phyloP scores from a whole-genome alignment of 2,888 invertebrate genomes.

The Adelognathus sp. region DNA sequence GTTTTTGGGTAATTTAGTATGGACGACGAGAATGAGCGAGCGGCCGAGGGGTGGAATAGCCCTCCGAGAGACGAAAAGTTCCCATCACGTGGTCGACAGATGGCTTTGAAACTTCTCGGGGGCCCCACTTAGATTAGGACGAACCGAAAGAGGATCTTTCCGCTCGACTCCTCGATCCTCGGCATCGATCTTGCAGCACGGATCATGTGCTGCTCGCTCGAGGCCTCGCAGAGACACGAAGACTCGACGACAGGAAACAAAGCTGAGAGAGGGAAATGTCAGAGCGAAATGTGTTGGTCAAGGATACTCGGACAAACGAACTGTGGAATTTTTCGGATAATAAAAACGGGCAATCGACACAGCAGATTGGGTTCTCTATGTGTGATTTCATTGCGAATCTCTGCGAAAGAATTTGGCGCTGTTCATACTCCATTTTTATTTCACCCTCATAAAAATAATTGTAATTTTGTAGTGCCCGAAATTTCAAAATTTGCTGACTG shows the following conservation, averaged over 20 bases:
- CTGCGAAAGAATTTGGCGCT: too few species aligned
- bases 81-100: constrained; percentile 74
- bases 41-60: constrained; percentile 35
- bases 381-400: too few species aligned
- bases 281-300: constrained; percentile 6
- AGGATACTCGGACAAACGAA: constrained; percentile 8
- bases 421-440: too few species aligned
- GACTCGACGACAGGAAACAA: constrained; percentile 43
- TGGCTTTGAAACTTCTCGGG: constrained; percentile 63
- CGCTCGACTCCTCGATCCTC: constrained; percentile 42
- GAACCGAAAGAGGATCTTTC: constrained; percentile 54
- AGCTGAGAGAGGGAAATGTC: neutral
- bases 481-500: too few species aligned
- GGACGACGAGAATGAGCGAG: constrained; percentile 27
- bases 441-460: too few species aligned
- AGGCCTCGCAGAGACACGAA: constrained; percentile 40
- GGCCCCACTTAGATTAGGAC: constrained; percentile 32
- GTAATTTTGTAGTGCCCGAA: too few species aligned
- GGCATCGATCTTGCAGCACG: constrained; percentile 59
- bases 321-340: constrained; percentile 45
- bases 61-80: constrained; percentile 42
- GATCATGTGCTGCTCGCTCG: constrained; percentile 63
- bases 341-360: too few species aligned
- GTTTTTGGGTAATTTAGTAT: constrained; percentile 54
- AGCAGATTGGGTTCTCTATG: too few species aligned